These are phyloP conservation scores for Rotaria socialis DNA, from an alignment of 2,888 invertebrate species.

Conservation along the genomic window DNA sequence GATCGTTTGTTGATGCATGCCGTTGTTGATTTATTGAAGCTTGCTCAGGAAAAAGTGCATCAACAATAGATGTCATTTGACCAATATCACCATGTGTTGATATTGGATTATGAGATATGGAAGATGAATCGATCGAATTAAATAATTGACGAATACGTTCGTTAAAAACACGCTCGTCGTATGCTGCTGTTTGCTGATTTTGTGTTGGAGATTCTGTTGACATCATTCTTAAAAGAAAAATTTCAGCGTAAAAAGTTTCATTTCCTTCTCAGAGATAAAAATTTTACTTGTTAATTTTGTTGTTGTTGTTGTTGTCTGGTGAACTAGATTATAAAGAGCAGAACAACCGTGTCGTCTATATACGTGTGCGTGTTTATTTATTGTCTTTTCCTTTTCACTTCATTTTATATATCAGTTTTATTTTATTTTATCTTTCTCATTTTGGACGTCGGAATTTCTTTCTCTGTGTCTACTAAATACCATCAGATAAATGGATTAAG, in stretches of 20 bases:
- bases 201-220: slow-evolving; percentile 5
- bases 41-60: slow-evolving; percentile 3
- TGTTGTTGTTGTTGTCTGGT: not conserved
- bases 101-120: not conserved
- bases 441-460: not conserved
- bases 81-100: not conserved
- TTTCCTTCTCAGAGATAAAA: not conserved
- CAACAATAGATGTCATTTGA: slow-evolving; percentile 1
- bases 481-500: not conserved
- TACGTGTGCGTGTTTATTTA: not conserved
- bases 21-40: not conserved
- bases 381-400: not conserved
- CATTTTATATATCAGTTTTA: not conserved
- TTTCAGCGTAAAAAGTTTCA: not conserved
- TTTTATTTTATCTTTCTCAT: not conserved
- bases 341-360: not conserved
- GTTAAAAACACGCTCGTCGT: not conserved
- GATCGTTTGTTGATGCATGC: slow-evolving; percentile 5
- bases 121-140: not conserved
- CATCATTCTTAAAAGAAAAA: not conserved
- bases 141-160: slow-evolving; percentile 23
- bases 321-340: not conserved
- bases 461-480: slow-evolving; percentile 6
- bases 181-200: not conserved
- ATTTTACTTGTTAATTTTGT: not conserved